Conservation (phyloP, 2,797 vertebrate species). For the Bucorvus abyssinicus region DNA sequence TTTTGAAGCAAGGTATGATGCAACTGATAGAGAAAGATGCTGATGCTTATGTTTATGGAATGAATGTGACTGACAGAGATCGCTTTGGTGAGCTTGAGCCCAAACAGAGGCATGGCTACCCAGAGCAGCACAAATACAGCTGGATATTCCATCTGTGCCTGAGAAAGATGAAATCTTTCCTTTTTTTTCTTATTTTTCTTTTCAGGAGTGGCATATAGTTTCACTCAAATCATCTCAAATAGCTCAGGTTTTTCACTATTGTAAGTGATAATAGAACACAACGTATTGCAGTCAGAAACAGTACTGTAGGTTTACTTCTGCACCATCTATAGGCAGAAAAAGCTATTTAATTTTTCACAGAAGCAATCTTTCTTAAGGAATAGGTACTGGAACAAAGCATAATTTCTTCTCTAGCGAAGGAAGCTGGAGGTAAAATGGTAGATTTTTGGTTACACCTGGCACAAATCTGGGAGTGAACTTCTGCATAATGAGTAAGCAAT, state of each 20-base stretch:
- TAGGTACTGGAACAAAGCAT: not conserved
- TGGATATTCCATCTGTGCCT: not conserved
- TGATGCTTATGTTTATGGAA: not conserved
- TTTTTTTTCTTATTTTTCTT: not conserved
- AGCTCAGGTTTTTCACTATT: not conserved
- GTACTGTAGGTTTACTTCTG: not conserved
- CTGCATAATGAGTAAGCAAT: not conserved
- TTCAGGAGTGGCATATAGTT: not conserved
- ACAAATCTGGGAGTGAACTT: not conserved
- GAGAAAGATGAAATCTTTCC: not conserved
- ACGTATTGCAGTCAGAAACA: not conserved
- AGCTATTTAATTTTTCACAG: not conserved
- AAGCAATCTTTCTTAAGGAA: not conserved
- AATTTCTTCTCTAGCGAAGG: not conserved
- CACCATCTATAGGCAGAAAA: not conserved
- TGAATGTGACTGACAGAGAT: not conserved
- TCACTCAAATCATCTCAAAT: not conserved
- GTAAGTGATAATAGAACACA: not conserved
- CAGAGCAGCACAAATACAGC: not conserved
- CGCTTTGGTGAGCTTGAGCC: not conserved
- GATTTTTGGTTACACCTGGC: not conserved
- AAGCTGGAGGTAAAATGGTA: not conserved
- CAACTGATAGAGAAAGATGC: not conserved
- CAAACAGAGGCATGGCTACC: not conserved
- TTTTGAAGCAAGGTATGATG: not conserved